Evolutionary conservation across 2,113 vertebrate species (phyloP).

Genomic region (Corvus hawaiiensis): DNA sequence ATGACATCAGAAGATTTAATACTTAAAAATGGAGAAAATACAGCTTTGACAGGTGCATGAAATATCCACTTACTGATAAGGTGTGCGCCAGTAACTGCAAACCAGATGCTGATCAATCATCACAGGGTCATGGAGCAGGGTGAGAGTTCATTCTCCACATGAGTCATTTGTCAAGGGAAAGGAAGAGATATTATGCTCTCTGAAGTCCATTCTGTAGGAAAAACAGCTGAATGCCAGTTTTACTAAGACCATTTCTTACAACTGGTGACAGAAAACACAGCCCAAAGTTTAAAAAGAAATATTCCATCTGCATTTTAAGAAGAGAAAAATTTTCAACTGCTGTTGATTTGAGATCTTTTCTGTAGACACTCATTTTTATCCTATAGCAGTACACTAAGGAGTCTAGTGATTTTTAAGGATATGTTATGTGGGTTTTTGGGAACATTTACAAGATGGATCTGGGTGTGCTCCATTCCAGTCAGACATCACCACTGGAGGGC

Average conservation of each 20-base stretch:
- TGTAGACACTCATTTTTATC: background rate
- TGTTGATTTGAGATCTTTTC: background rate
- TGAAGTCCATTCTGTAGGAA: background rate
- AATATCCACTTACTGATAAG: background rate
- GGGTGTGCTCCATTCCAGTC: background rate
- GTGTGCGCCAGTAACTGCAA: background rate
- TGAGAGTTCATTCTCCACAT: background rate
- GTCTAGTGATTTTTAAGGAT: background rate
- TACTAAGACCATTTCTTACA: background rate
- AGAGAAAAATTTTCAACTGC: background rate
- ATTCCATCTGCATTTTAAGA: background rate
- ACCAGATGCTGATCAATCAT: background rate
- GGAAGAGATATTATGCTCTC: background rate
- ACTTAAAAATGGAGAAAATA: background rate
- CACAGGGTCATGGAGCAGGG: background rate
- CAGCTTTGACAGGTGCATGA: background rate
- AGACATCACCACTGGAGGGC: background rate
- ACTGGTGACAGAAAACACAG: background rate
- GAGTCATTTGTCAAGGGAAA: background rate
- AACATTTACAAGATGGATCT: background rate
- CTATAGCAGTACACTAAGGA: background rate
- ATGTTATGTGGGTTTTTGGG: background rate
- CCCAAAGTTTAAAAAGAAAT: background rate
- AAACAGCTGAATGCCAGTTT: background rate
- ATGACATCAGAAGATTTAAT: background rate